These are phyloP conservation scores for Crenichthys baileyi DNA, from an alignment of 2,797 vertebrate species.

Conservation along the genomic window DNA sequence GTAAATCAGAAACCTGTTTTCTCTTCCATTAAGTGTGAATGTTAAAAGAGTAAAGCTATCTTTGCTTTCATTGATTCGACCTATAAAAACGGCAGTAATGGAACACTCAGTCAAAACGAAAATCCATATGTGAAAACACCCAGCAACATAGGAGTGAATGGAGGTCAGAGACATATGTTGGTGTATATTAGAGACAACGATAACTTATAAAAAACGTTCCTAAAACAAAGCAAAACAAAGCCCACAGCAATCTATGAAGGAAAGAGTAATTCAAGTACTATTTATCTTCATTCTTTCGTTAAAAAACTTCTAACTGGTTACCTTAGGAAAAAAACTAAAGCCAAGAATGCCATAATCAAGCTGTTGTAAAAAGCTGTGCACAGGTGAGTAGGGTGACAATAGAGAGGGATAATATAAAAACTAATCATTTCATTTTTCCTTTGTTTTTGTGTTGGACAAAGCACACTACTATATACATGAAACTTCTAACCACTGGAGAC, in stretches of 20 bases:
- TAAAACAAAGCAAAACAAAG: conserved; percentile 5
- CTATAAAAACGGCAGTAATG: conserved; percentile 32
- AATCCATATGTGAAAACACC: conserved; percentile 39
- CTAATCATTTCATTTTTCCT: too few species aligned
- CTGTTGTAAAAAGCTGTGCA: neutral
- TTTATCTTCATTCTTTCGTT: neutral
- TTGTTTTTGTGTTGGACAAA: neutral
- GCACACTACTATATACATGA: neutral
- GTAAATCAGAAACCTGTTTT: neutral
- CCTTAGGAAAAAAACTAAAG: neutral
- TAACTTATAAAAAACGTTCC: conserved; percentile 15
- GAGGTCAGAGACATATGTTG: conserved; percentile 32
- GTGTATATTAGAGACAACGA: neutral
- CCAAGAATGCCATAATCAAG: neutral
- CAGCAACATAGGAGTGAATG: conserved; percentile 15
- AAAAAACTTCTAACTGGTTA: neutral
- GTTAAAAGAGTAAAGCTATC: conserved; percentile 18
- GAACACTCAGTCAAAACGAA: conserved; percentile 28
- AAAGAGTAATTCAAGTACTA: neutral
- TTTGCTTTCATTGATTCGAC: conserved; percentile 50
- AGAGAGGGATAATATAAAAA: neutral
- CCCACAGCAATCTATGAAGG: neutral
- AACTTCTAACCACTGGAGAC: neutral
- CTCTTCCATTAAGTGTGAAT: conserved; percentile 8
- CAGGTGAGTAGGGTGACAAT: neutral